Evolutionary conservation across 2,113 vertebrate species (phyloP).

Genomic region (Zootoca vivipara): DNA sequence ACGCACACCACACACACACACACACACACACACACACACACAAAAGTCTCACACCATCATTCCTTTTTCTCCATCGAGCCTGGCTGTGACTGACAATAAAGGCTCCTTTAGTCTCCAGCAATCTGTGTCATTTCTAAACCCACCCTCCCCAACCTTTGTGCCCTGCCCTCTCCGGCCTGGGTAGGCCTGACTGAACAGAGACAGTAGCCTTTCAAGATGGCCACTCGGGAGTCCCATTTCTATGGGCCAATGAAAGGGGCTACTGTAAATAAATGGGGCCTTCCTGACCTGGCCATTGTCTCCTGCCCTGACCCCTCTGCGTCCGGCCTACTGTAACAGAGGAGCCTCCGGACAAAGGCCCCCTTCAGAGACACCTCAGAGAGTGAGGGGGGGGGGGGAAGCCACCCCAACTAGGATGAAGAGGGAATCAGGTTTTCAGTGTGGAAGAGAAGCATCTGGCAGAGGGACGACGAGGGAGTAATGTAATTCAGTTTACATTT

Average conservation of each 20-base stretch:
- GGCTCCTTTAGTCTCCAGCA: slow-evolving; percentile 63
- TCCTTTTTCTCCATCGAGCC: slow-evolving; percentile 15
- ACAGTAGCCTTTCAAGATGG: slow-evolving; percentile 79
- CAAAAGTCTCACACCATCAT: background rate
- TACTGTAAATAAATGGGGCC: slow-evolving; percentile 88
- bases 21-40: too few species aligned
- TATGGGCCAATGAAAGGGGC: slow-evolving; percentile 81
- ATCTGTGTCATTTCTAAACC: slow-evolving; percentile 5
- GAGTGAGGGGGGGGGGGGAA: background rate
- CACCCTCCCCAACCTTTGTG: slow-evolving; percentile 63
- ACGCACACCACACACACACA: too few species aligned
- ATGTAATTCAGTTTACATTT: too few species aligned
- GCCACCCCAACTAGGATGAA: too few species aligned
- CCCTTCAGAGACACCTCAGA: background rate
- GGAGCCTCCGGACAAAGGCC: slow-evolving; percentile 71
- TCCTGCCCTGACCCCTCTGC: slow-evolving; percentile 70
- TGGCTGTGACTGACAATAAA: slow-evolving; percentile 63
- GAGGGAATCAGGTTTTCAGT: background rate
- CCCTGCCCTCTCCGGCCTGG: slow-evolving; percentile 73
- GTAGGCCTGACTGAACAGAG: slow-evolving; percentile 89
- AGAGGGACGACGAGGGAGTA: too few species aligned
- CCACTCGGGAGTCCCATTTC: slow-evolving; percentile 79
- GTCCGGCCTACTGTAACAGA: slow-evolving; percentile 81
- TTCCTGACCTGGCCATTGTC: slow-evolving; percentile 78
- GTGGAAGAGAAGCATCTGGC: background rate